Conservation (phyloP, 2,888 invertebrate species). For the Cyclophora punctaria region DNA sequence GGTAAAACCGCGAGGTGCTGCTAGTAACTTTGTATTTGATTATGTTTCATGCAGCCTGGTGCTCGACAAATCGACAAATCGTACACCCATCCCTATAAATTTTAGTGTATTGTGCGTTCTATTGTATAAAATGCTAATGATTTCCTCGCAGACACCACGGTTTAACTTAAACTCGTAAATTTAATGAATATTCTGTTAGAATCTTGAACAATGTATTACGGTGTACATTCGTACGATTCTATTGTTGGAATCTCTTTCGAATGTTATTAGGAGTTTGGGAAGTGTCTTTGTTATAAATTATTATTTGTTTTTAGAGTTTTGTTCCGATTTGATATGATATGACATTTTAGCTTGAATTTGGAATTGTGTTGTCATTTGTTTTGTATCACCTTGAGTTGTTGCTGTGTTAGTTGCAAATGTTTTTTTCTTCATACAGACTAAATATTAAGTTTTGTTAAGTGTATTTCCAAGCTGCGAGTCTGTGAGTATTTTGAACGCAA, state of each 20-base stretch:
- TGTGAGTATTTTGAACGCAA: no score
- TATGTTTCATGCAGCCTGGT: no score
- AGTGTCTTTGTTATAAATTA: constrained; percentile 13
- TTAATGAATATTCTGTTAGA: constrained; percentile 46
- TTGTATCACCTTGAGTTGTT: no score
- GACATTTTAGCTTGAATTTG: no score
- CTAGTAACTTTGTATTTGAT: no score
- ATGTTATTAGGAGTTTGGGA: constrained; percentile 11
- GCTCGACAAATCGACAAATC: constrained; percentile 9
- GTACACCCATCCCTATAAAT: constrained; percentile 27
- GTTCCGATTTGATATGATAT: no score
- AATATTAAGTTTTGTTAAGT: no score
- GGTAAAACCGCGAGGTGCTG: no score
- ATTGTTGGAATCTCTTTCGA: constrained; percentile 16
- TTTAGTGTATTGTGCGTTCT: constrained; percentile 41
- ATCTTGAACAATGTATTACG: constrained; percentile 20
- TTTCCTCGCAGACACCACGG: constrained; percentile 47
- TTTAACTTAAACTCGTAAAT: constrained; percentile 48
- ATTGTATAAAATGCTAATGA: constrained; percentile 69
- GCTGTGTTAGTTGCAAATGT: no score
- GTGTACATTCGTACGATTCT: constrained; percentile 2
- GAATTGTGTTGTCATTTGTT: no score
- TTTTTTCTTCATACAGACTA: no score
- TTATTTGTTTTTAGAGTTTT: constrained; percentile 5
- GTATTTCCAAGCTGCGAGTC: no score